Evolutionary conservation across 2,113 vertebrate genomes (phyloP), one percentile per base, ranked within the genome.

Genomic region (Rhynchomys soricoides): DNA sequence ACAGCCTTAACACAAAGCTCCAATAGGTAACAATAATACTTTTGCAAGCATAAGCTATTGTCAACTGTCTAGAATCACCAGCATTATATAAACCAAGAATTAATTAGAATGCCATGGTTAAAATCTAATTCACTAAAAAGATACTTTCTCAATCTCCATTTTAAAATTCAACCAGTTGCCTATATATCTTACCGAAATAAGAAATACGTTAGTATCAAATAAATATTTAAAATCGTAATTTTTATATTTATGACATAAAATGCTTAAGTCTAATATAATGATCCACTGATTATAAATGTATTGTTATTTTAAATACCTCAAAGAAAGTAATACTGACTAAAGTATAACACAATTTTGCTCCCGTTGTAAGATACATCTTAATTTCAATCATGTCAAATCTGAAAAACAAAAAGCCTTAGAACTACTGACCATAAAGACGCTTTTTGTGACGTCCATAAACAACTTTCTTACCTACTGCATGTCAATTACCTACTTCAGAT

Each of bases 41-140:
- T 59, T 95, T 92, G 70, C 43, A 91, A 68, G 87, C 19, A 87
- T 43, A 89, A 92, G 37, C n/a, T 95, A 83, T 37, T 83, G 68
- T 45, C 50, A 94, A 75, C 4, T 74, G 29, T 88, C 43, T 50
- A 86, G 50, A 94, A 79, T 75, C 43, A 78, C 68, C 83, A 97
- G 15, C 22, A 86, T 62, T 89, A 93, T 92, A 78, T 62, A 86
- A 73, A 93, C 78, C 48, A 90, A 90, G 19, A 71, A n/a, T 85
- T 31, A 94, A 82, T 93, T 75, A 57, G 55, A 43, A 22, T 86
- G 37, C 13, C 37, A 86, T n/a, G 15, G 43, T 78, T 96, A 96
- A 96, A 96, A 86, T 91, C 22, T 91, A 77, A 92, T 66, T 43
- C 75, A 94, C 57, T 93, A 40, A 66, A 55, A 91, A 95, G 50